phyloP scores from a whole-genome alignment of 2,113 vertebrate genomes.

The Plectropomus leopardus region DNA sequence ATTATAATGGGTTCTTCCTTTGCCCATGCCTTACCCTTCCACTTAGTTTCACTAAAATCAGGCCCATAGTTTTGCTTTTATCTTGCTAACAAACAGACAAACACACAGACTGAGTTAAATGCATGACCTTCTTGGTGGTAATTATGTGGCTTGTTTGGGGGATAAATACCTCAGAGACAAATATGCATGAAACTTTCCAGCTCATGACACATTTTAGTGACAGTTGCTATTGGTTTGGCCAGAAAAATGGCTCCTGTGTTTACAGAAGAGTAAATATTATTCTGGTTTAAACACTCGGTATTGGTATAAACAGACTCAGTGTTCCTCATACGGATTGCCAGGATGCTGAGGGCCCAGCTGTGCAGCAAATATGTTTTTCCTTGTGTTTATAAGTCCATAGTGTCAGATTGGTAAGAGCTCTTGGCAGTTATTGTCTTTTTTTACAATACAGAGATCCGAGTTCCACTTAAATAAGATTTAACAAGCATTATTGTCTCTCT shows the following conservation, averaged over 20 bases:
- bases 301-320: background rate
- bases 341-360: background rate
- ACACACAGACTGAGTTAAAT: too few relatives aligned
- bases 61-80: too few relatives aligned
- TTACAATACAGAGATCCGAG: background rate
- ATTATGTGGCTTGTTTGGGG: constrained; percentile 27
- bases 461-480: background rate
- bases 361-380: background rate
- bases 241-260: constrained; percentile 21
- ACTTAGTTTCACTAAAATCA: too few relatives aligned
- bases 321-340: constrained; percentile 12
- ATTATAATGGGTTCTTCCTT: too few relatives aligned
- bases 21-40: too few relatives aligned
- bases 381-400: background rate
- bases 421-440: background rate
- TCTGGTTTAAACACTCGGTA: constrained; percentile 12
- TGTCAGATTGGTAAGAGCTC: background rate
- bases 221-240: constrained; percentile 8
- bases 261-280: constrained; percentile 44
- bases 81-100: too few relatives aligned
- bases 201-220: constrained; percentile 31
- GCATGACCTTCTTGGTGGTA: too few relatives aligned
- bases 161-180: constrained; percentile 20
- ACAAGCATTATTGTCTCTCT: background rate
- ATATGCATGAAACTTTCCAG: background rate